phyloP scores from a whole-genome alignment of 2,888 invertebrate genomes.

The Diachrysia chrysitis region DNA sequence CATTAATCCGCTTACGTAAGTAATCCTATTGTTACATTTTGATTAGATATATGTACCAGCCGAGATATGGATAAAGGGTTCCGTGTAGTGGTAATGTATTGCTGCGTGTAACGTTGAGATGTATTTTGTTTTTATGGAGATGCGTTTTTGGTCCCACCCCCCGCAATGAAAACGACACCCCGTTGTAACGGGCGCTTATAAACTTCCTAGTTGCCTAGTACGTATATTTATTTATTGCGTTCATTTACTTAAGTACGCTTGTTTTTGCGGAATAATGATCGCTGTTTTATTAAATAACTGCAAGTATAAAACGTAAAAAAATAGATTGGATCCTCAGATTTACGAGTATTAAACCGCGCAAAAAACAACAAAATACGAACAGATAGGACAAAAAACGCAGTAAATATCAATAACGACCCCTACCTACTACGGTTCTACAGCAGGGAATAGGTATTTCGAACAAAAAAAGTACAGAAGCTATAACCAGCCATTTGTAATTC shows the following conservation, averaged over 20 bases:
- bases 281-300: slow-evolving; percentile 10
- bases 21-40: slow-evolving; percentile 76
- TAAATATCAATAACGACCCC: slow-evolving; percentile 55
- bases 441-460: slow-evolving; percentile 44
- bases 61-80: slow-evolving; percentile 67
- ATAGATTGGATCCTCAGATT: slow-evolving; percentile 22
- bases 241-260: slow-evolving; percentile 39
- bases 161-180: slow-evolving; percentile 56
- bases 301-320: slow-evolving; percentile 13
- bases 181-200: slow-evolving; percentile 52
- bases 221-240: slow-evolving; percentile 51
- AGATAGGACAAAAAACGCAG: slow-evolving; percentile 29
- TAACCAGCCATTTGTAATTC: slow-evolving; percentile 72
- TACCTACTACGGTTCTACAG: slow-evolving; percentile 35
- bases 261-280: slow-evolving; percentile 14
- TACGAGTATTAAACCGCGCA: slow-evolving; percentile 19
- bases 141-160: slow-evolving; percentile 50
- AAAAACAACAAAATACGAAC: slow-evolving; percentile 14
- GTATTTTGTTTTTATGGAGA: slow-evolving; percentile 65
- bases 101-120: slow-evolving; percentile 61
- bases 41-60: slow-evolving; percentile 53
- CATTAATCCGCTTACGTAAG: slow-evolving; percentile 72
- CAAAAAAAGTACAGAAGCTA: slow-evolving; percentile 58
- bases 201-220: slow-evolving; percentile 53
- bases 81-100: slow-evolving; percentile 66